A percentile compares a stretch with the other conserved stretches of the same genome.
phyloP scores from a whole-genome alignment of 1,140 invertebrate genomes.

The Colletes latitarsis region DNA sequence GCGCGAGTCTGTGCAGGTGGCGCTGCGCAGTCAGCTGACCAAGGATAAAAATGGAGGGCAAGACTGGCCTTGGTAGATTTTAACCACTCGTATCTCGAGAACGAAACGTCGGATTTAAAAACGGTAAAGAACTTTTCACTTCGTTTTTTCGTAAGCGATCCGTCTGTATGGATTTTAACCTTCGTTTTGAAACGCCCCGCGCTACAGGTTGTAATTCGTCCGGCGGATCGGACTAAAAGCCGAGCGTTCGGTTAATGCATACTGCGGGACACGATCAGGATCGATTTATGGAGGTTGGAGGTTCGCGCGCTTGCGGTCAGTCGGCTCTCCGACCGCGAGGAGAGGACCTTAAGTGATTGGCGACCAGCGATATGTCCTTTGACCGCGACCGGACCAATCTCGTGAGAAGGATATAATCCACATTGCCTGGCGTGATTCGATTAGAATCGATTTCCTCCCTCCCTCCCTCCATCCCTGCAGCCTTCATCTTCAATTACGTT shows the following conservation, averaged over 20 bases:
- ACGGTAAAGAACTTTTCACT: no score
- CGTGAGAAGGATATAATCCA: constrained; percentile 53
- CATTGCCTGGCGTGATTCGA: constrained; percentile 43
- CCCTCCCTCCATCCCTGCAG: no score
- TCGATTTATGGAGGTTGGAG: constrained; percentile 38
- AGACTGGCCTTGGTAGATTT: no score
- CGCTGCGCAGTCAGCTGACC: no score
- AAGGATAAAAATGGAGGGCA: no score
- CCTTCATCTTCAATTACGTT: constrained; percentile 34
- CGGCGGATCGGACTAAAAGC: constrained; percentile 18
- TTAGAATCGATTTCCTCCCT: constrained; percentile 38
- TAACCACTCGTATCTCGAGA: no score
- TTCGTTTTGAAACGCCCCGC: no score
- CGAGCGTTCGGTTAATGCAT: not conserved
- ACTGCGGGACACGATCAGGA: constrained; percentile 4
- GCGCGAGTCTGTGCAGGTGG: no score
- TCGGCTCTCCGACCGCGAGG: constrained; percentile 24
- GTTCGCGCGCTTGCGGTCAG: constrained; percentile 20
- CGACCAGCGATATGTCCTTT: constrained; percentile 50
- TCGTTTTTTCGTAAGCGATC: no score
- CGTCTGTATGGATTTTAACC: no score
- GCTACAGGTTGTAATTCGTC: not conserved
- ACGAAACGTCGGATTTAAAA: no score
- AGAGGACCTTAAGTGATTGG: constrained; percentile 52
- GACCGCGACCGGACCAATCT: constrained; percentile 45